phyloP scores from a whole-genome alignment of 2,888 invertebrate species.

The Nomada fucata region DNA sequence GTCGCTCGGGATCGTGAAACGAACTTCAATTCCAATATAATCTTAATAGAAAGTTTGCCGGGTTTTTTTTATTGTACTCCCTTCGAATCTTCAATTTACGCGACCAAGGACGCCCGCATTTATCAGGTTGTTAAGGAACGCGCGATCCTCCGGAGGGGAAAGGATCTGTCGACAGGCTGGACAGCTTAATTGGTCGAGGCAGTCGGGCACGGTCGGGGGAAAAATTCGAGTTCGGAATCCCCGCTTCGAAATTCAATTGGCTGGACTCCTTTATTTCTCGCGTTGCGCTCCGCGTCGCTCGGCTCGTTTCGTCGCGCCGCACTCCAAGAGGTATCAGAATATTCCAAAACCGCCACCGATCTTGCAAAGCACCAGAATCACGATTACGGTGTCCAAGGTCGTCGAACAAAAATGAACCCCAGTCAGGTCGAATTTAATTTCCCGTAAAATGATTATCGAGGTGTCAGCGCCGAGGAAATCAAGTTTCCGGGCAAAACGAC shows the following conservation, averaged over 20 bases:
- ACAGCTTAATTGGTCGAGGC: conserved; percentile 36
- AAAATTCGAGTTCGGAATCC: conserved; percentile 27
- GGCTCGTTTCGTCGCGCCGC: conserved; percentile 17
- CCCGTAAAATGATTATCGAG: too few species aligned
- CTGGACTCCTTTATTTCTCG: background rate
- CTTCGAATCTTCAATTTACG: conserved; percentile 2
- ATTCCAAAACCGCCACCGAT: too few species aligned
- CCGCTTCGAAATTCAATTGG: conserved; percentile 26
- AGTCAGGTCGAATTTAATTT: too few species aligned
- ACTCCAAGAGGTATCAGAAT: background rate
- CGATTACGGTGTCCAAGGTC: too few species aligned
- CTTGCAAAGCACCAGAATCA: too few species aligned
- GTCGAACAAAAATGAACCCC: too few species aligned
- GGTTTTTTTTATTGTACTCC: background rate
- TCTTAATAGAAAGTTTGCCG: background rate
- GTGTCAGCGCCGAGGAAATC: too few species aligned
- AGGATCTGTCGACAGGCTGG: conserved; percentile 34
- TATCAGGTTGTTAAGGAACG: conserved; percentile 19
- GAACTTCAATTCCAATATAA: too few species aligned
- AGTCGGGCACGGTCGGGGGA: conserved; percentile 31
- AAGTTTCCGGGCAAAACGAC: too few species aligned
- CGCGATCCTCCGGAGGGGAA: conserved; percentile 2
- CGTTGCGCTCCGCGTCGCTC: background rate
- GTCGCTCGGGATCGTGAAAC: background rate
- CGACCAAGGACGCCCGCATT: conserved; percentile 32